Conservation (phyloP, 2,888 invertebrate genomes). For the Drosophila meridionalis region DNA sequence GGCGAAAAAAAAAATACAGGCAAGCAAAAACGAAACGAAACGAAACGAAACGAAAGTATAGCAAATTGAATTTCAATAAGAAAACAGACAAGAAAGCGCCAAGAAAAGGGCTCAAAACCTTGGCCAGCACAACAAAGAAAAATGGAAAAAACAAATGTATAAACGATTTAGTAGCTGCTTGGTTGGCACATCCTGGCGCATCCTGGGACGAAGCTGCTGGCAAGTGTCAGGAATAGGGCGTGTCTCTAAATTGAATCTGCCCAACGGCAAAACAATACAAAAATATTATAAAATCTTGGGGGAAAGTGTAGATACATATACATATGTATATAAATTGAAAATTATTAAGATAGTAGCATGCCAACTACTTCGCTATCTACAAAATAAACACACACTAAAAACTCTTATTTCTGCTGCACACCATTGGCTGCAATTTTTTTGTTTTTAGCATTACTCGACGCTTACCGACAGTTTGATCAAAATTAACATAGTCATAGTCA, state of each 20-base stretch:
- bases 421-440: conserved; percentile 27
- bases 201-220: conserved; percentile 68
- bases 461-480: conserved; percentile 19
- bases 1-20: conserved; percentile 16
- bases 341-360: conserved; percentile 63
- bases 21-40: conserved; percentile 32
- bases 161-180: conserved; percentile 78
- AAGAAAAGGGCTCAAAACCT: conserved; percentile 64
- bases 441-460: conserved; percentile 10
- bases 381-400: conserved; percentile 40
- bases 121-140: conserved; percentile 50
- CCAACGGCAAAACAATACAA: conserved; percentile 35
- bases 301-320: conserved; percentile 40
- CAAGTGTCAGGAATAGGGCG: conserved; percentile 68
- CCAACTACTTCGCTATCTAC: conserved; percentile 30
- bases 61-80: conserved; percentile 80
- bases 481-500: conserved; percentile 14
- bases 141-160: conserved; percentile 75
- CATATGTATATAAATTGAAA: conserved; percentile 59
- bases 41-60: conserved; percentile 48
- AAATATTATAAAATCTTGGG: conserved; percentile 5
- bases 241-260: conserved; percentile 70
- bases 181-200: conserved; percentile 59
- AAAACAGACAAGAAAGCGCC: conserved; percentile 65
- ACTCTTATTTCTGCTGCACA: conserved; percentile 12